Evolutionary conservation across 2,797 vertebrate genomes (phyloP), one percentile per base, ranked within the genome.

Genomic region (Nyctibius grandis): DNA sequence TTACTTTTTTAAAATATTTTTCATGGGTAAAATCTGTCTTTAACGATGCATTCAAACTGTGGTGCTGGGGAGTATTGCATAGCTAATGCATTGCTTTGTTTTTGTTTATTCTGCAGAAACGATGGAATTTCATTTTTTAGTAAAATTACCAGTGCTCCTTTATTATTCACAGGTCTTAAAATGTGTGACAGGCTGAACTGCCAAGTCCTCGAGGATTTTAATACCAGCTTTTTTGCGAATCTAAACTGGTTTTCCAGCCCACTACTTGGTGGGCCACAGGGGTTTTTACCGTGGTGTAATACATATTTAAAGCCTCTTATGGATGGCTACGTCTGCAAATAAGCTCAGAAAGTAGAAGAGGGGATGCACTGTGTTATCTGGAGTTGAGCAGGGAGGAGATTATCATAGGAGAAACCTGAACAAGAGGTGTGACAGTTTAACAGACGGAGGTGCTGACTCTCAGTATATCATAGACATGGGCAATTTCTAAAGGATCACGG

Each of bases 61-160:
- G 76, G 79, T 97, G 97, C 97, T 92, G 93, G 92, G 96, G 96
- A 94, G 78, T 79, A 97, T 34, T 97, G 96, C 97, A 97, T 96
- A 97, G 95, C 96, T 97, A 98, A 98, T 98, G 97, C 98, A 98
- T 97, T 98, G 96, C 85, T 96, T 97, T 98, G 95, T 92, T 98
- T 97, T 97, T 98, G 98, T 98, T 98, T 97, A 97, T 97, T 98
- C 98, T 97, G 98, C 98, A 98, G 96, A 98, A 97, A 98, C 93
- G 85, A 90, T n/a, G 89, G 96, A 69, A 97, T 98, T 96, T 82
- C 97, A 97, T 97, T 96, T 98, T 98, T 98, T 97, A 96, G 95
- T 92, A 82, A 93, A 98, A 97, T 97, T 95, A 97, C 97, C 87
- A 72, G 89, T 51, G 93, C 85, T 85, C 22, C 83, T 94, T 96